These are phyloP conservation scores for Arrhopalites spinosus DNA, from an alignment of 2,888 invertebrate species.

Conservation along the genomic window DNA sequence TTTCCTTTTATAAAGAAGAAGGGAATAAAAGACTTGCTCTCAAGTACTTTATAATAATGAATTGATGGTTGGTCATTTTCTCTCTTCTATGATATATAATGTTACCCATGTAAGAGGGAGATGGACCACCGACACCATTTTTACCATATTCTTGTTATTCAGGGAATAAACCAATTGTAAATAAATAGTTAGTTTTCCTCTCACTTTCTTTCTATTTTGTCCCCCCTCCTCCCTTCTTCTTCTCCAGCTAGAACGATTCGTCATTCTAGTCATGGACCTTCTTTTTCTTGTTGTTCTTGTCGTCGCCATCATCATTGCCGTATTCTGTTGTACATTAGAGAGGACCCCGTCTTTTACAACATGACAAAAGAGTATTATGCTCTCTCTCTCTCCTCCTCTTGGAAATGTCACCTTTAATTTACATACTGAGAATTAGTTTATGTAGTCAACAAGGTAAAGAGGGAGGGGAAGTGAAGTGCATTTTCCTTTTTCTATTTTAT, in stretches of 20 bases:
- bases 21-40: neutral
- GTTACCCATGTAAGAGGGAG: neutral
- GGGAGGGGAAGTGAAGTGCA: neutral
- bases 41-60: neutral
- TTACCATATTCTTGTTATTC: no score
- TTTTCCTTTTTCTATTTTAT: no score
- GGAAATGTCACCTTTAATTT: slow-evolving; percentile 12
- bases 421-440: slow-evolving; percentile 7
- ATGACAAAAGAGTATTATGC: neutral
- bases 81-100: neutral
- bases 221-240: neutral
- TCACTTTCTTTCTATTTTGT: neutral
- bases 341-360: neutral
- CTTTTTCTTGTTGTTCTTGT: neutral
- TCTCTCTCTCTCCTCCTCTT: neutral
- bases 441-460: neutral
- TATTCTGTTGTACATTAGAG: neutral
- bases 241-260: no score
- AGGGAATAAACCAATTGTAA: neutral
- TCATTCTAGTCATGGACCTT: no score
- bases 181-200: slow-evolving; percentile 5
- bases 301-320: neutral
- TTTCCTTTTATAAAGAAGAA: no score
- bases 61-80: slow-evolving; percentile 5
- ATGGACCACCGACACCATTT: no score